phyloP scores from a whole-genome alignment of 2,888 invertebrate species.

The Eurois occulta region DNA sequence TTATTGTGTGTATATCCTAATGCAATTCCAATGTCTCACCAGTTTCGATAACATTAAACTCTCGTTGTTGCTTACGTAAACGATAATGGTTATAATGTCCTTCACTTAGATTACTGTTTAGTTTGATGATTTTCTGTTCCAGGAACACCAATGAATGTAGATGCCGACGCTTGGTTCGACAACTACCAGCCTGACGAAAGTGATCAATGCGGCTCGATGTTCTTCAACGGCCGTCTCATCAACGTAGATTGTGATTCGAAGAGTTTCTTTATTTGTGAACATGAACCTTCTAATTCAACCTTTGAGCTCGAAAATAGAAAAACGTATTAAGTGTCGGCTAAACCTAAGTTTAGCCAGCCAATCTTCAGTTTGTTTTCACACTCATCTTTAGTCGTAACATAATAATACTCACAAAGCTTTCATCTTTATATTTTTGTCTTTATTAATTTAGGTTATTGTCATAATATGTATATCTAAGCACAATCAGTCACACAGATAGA shows the following conservation, averaged over 20 bases:
- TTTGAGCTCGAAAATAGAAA: background rate
- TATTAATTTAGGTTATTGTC: background rate
- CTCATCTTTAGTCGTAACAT: background rate
- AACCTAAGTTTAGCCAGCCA: background rate
- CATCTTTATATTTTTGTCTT: too few relatives aligned
- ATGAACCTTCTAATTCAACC: background rate
- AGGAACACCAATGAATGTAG: constrained; percentile 14
- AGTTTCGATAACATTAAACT: background rate
- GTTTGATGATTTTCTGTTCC: background rate
- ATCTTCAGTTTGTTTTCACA: background rate
- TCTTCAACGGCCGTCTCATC: constrained; percentile 77
- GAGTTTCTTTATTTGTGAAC: constrained; percentile 83
- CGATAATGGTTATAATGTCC: too few relatives aligned
- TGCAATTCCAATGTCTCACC: background rate
- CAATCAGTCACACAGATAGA: too few relatives aligned
- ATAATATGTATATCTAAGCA: background rate
- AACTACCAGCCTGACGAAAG: background rate
- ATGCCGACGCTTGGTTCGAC: background rate
- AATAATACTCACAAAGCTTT: background rate
- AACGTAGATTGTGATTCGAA: constrained; percentile 74
- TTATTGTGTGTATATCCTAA: background rate
- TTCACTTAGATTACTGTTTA: too few relatives aligned
- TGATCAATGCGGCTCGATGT: constrained; percentile 82
- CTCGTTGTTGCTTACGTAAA: background rate
- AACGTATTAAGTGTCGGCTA: background rate